A percentile compares a stretch with the other conserved stretches of the same genome.
Evolutionary conservation across 1,140 invertebrate species (phyloP).

Genomic region (Himalopsyche phryganea): DNA sequence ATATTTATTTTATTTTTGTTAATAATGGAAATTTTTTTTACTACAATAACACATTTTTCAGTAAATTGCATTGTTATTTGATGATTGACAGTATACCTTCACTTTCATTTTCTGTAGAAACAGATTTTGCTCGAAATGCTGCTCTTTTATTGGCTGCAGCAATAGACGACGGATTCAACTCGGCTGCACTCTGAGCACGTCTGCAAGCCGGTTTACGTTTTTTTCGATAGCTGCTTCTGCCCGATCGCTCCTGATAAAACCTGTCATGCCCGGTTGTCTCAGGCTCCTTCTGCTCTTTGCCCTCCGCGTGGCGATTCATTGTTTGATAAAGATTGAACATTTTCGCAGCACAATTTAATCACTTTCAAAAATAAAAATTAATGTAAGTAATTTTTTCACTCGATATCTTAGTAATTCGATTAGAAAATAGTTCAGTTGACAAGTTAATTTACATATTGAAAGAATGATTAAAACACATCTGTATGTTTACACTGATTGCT

Average conservation of each 20-base stretch:
- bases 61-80: too few species aligned
- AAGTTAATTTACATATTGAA: too few species aligned
- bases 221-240: slow-evolving; percentile 55
- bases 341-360: slow-evolving; percentile 29
- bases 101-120: slow-evolving; percentile 50
- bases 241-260: slow-evolving; percentile 65
- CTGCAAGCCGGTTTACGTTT: slow-evolving; percentile 55
- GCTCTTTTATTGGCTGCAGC: slow-evolving; percentile 59
- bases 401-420: too few species aligned
- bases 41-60: too few species aligned
- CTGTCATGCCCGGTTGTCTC: slow-evolving; percentile 71
- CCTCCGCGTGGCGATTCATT: slow-evolving; percentile 62
- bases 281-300: slow-evolving; percentile 56
- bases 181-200: slow-evolving; percentile 70
- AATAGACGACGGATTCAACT: slow-evolving; percentile 64
- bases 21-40: too few species aligned
- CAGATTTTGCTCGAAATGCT: slow-evolving; percentile 56
- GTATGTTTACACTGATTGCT: background rate
- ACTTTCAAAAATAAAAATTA: background rate
- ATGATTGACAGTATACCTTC: too few species aligned
- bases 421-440: background rate
- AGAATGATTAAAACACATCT: too few species aligned
- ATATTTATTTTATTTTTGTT: too few species aligned
- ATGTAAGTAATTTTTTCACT: background rate
- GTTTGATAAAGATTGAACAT: slow-evolving; percentile 78